Percentiles rank a stretch among this genome's conserved stretches.
phyloP scores from a whole-genome alignment of 2,888 invertebrate genomes.

The Platycheirus rosarum region DNA sequence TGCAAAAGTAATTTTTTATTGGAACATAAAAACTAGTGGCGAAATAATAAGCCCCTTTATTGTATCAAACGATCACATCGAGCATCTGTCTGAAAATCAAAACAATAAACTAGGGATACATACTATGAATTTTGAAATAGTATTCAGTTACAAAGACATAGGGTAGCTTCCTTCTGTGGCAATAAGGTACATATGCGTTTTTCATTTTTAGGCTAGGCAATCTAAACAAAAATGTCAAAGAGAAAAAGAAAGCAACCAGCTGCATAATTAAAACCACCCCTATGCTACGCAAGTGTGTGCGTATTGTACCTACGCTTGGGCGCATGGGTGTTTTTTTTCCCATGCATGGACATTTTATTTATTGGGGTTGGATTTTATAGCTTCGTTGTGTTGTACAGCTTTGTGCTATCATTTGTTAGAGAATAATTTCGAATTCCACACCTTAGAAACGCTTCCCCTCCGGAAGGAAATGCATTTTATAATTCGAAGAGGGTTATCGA shows the following conservation, averaged over 20 bases:
- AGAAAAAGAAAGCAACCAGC: constrained; percentile 28
- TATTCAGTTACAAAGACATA: too few relatives aligned
- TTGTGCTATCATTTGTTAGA: neutral
- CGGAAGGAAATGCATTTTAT: constrained; percentile 37
- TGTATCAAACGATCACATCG: neutral
- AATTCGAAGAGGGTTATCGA: constrained; percentile 11
- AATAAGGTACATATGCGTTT: too few relatives aligned
- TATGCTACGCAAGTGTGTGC: constrained; percentile 32
- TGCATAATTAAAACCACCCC: constrained; percentile 34
- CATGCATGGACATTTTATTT: neutral
- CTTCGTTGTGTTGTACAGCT: neutral
- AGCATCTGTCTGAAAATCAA: constrained; percentile 24
- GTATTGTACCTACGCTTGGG: neutral
- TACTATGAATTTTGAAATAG: too few relatives aligned
- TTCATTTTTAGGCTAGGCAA: too few relatives aligned
- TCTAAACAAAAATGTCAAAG: neutral
- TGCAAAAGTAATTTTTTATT: too few relatives aligned
- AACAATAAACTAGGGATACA: too few relatives aligned
- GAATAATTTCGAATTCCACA: neutral
- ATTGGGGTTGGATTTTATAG: constrained; percentile 14
- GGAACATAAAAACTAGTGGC: too few relatives aligned
- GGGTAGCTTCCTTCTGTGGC: too few relatives aligned
- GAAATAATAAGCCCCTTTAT: too few relatives aligned
- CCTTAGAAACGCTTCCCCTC: constrained; percentile 1
- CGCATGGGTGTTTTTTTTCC: constrained; percentile 28